Percentiles rank a stretch among this genome's conserved stretches.
Conservation (phyloP, 1,140 invertebrate species). For the Gyrodactylus salaris region DNA sequence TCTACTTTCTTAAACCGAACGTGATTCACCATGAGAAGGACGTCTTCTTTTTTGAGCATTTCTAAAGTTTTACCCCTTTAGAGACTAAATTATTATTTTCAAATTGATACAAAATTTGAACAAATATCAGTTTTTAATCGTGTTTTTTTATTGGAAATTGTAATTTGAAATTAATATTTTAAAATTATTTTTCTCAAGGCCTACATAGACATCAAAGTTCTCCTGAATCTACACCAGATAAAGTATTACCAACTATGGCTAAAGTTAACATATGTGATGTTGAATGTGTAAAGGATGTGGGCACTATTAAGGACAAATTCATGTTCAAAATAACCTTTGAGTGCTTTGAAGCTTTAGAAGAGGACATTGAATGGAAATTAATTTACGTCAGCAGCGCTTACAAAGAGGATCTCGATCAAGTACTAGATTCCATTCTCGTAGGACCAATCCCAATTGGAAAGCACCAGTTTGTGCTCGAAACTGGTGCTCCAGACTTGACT, state of each 20-base stretch:
- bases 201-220: too few relatives aligned
- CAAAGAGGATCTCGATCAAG: constrained; percentile 65
- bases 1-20: constrained; percentile 79
- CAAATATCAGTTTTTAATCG: too few relatives aligned
- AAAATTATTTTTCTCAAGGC: too few relatives aligned
- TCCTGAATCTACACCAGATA: too few relatives aligned
- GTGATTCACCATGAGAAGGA: constrained; percentile 52
- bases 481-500: constrained; percentile 59
- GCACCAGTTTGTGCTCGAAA: constrained; percentile 87
- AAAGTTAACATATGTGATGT: constrained; percentile 6
- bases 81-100: too few relatives aligned
- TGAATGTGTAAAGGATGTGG: background rate
- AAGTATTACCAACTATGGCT: background rate
- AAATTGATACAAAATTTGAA: too few relatives aligned
- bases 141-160: too few relatives aligned
- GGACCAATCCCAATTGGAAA: constrained; percentile 81
- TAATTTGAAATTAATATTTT: too few relatives aligned
- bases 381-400: constrained; percentile 94
- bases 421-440: constrained; percentile 59
- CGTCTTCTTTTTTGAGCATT: constrained; percentile 36
- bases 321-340: constrained; percentile 6
- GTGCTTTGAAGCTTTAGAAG: constrained; percentile 5
- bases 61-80: too few relatives aligned
- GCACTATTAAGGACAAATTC: background rate
- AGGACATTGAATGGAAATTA: constrained; percentile 69